phyloP scores from a whole-genome alignment of 1,140 invertebrate genomes.

The Nixonia krombeini region DNA sequence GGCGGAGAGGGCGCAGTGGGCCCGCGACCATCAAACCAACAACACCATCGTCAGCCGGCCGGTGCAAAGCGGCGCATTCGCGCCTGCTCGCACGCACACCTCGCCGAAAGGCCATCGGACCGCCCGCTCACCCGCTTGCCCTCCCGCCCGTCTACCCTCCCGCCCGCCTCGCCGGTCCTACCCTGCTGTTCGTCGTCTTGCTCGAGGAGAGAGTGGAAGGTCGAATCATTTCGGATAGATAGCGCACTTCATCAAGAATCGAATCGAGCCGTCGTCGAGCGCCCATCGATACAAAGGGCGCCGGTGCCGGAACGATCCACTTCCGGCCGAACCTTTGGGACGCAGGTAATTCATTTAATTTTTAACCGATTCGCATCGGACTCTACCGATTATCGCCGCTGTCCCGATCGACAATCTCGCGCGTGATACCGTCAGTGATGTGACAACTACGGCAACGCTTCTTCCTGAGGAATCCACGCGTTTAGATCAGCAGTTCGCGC shows the following conservation, averaged over 20 bases:
- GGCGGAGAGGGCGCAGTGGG: constrained; percentile 71
- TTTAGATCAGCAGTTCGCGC: too few relatives aligned
- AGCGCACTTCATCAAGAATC: constrained; percentile 52
- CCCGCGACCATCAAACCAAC: constrained; percentile 71
- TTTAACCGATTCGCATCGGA: too few relatives aligned
- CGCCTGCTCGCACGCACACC: constrained; percentile 40
- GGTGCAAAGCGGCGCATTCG: constrained; percentile 35
- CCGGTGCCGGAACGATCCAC: constrained; percentile 30
- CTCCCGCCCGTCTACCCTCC: constrained; percentile 30
- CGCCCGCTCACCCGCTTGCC: constrained; percentile 46
- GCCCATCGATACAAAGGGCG: constrained; percentile 1
- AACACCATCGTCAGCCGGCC: constrained; percentile 55
- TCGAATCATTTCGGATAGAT: constrained; percentile 54
- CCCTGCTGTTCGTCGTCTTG: constrained; percentile 43
- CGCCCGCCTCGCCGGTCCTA: constrained; percentile 39
- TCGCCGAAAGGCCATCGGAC: too few relatives aligned
- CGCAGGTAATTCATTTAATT: constrained; percentile 39
- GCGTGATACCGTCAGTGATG: too few relatives aligned
- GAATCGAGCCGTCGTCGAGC: constrained; percentile 40
- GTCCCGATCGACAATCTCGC: too few relatives aligned
- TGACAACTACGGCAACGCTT: too few relatives aligned
- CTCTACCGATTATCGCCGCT: too few relatives aligned
- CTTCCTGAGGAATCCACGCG: too few relatives aligned
- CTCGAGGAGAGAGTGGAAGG: constrained; percentile 48
- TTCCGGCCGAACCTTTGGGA: constrained; percentile 26